Base-by-base conservation (phyloP, 2,113 vertebrate species). In the Isurus oxyrinchus region DNA sequence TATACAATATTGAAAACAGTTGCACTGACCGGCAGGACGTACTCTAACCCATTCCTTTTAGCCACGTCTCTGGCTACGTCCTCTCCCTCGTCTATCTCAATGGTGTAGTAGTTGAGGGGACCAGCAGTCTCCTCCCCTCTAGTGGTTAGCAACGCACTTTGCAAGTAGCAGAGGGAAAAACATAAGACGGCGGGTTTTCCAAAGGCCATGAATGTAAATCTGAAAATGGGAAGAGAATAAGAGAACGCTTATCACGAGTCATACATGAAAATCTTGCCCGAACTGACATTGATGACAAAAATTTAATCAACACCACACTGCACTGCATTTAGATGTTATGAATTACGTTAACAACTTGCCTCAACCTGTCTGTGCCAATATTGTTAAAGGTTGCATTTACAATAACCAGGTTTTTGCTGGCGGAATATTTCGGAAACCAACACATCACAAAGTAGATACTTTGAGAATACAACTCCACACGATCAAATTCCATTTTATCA, bases 71-170 rank as follows among this genome's bases (percentile, higher is more conserved):
- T 97, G 96, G 97, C 97, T 97, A 97, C 96, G 97, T 97, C 97
- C 97, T 97, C 97, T 97, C 97, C 96, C 97, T 97, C 97, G 97
- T 97, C 97, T 96, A 97, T 96, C 97, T 97, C 96, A 95, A 97
- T 96, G 96, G 96, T 90, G 97, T 97, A 97, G 96, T 96, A n/a
- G 97, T 97, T 96, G 59, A 97, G 66, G 98, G 98, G 98, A 97
- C 97, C 97, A 97, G 98, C 98, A 97, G 97, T 98, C 98, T 98
- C 98, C 98, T 98, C 97, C 98, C 98, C 98, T 98, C 98, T 98
- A 98, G 98, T 98, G 98, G 98, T 97, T 98, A 97, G 96, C 97
- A 97, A 97, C 97, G 96, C 97, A 97, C 97, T 97, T 98, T 98
- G 97, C 98, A 98, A 97, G 97, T 96, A 96, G 96, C 96, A 96